These are phyloP conservation scores for Pseudochromis fuscus DNA, from an alignment of 2,797 vertebrate genomes.

Conservation along the genomic window DNA sequence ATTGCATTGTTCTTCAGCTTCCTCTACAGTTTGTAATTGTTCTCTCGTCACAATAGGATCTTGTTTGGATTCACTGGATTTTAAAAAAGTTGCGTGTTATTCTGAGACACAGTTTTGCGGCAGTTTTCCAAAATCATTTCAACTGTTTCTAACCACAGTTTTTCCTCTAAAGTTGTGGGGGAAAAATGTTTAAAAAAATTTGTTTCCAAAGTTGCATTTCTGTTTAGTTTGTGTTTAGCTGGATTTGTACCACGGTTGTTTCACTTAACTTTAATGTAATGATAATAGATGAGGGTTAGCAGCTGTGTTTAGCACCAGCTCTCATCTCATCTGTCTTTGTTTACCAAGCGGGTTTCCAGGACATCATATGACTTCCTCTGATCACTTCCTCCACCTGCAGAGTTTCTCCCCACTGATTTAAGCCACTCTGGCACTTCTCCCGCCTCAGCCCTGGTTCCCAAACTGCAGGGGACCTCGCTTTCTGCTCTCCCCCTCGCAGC, in stretches of 20 bases:
- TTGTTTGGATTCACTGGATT: background rate
- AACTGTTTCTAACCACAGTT: background rate
- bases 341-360: conserved; percentile 37
- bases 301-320: conserved; percentile 2
- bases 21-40: background rate
- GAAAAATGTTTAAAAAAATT: background rate
- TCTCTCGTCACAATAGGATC: background rate
- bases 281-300: background rate
- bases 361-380: conserved; percentile 68
- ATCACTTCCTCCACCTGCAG: conserved; percentile 74
- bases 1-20: background rate
- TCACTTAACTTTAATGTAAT: too few relatives aligned
- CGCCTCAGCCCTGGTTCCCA: conserved; percentile 61
- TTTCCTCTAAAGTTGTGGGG: background rate
- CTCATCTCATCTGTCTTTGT: conserved; percentile 40
- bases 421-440: conserved; percentile 73
- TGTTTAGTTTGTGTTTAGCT: background rate
- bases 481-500: conserved; percentile 26
- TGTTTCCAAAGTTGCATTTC: background rate
- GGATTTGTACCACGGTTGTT: background rate
- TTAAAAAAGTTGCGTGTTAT: background rate
- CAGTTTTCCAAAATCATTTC: background rate
- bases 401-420: conserved; percentile 71
- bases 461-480: conserved; percentile 57
- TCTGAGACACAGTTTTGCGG: background rate